Evolutionary conservation across 2,113 vertebrate genomes (phyloP), one percentile per base, ranked within the genome.

Genomic region (Sinosuthora webbiana): DNA sequence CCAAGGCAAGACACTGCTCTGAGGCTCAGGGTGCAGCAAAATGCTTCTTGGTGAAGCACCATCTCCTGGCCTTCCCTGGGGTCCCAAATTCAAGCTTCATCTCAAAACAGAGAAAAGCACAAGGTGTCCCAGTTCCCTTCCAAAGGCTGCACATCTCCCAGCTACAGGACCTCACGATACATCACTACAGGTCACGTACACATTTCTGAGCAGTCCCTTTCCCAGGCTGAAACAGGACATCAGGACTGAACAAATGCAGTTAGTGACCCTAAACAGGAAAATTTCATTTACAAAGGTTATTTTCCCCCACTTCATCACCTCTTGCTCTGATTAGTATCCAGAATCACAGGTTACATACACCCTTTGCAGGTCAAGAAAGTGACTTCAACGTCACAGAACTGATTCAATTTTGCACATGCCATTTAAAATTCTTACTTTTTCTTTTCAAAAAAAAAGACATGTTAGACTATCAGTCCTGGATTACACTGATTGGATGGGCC

Each of bases 111-210:
- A 78, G 3, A 2, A 92, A 74, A 77, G 44, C 30, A 39, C 25
- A 39, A 14, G 13, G 15, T 15, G 2, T 7, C 33, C 52, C 55
- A 60, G 31, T 4, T 22, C 22, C 49, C 37, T 83, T 73, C 49
- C 60, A 37, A 77, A 73, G 7, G 3, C 44, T 39, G 21, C n/a
- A 2, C 1, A 1, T 13, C 56, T 57, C 52, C 1, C 2, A 30
- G 37, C 60, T 25, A 13, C 0, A 0, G 31, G 13, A 33, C 23
- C 15, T 70, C 20, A 13, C 15, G 52, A 39, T 9, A 15, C 21
- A 30, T 3, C 73, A n/a, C 15, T 4, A 23, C 16, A 44, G 30
- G 22, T 8, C 21, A 57, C 1, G 2, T 41, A 44, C 7, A 25
- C 5, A 9, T 47, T 68, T 64, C 65, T 49, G 69, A 78, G 64